Base-by-base conservation (phyloP, 2,797 vertebrate species). In the Chloroceryle inda region DNA sequence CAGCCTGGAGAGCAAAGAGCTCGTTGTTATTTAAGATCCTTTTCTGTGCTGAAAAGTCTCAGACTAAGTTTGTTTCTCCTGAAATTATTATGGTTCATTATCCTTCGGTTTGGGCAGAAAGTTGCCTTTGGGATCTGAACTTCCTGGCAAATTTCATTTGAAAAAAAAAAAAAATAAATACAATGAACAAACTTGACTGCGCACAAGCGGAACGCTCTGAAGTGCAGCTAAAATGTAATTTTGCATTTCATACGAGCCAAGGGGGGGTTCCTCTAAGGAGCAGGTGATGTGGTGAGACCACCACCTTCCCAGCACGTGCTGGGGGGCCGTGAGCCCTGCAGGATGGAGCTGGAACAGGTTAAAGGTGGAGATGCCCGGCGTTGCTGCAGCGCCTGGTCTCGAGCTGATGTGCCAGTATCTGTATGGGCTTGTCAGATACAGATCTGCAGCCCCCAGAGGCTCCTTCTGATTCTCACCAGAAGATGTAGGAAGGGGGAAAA, bases 401-500 rank as follows among this genome's bases (percentile, higher is more conserved):
- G 84, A 3, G 0, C 49, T 29, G 35, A 0, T 15, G 72, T 5
- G 11, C 64, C 68, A 74, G 0, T 77, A 83, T 50, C 92, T 78
- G n/a, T 29, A 7, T 11, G 89, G 55, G 37, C 49, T 83, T 84
- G 49, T 86, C 87, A 83, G 13, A 63, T 88, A 24, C 37, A 33
- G 40, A 85, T 82, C 71, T 44, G 20, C 89, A 95, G 66, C 91
- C 91, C 71, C 88, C 81, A 29, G 72, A 86, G 76, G 16, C 79
- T 80, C 68, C 72, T 94, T 52, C 52, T 26, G 2, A 11, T 75
- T 86, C 69, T 85, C 82, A 92, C 86, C 81, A 27, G 37, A 79
- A 93, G 85, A 38, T 88, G 88, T 45, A 75, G 92, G 92, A 81
- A 94, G 93, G 80, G 85, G 66, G 83, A 86, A 72, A 81, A 78